Base-by-base conservation (phyloP, 1,140 invertebrate species). In the Dendrolimus punctatus region DNA sequence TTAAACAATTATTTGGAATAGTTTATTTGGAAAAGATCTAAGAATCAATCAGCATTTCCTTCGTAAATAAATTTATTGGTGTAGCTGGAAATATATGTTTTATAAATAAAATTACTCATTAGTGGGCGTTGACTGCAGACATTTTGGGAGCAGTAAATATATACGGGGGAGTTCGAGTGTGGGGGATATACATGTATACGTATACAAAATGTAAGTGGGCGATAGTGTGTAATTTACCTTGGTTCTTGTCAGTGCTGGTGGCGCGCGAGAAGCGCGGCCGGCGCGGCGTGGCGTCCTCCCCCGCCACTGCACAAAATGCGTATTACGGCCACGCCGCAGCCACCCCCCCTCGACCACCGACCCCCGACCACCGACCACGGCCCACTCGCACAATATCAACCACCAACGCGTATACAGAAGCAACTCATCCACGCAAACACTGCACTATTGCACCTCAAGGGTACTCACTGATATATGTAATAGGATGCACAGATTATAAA, bases 251-350 rank as follows among this genome's bases (percentile, higher is more conserved):
- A 62, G 79, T 77, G 73, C 77, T 80, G 64, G 79, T 66, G 64
- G 80, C 82, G 60, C 82, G 82, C 53, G 82, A 85, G 76, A 84
- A 85, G 55, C 82, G 80, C 67, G 82, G 80, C 9, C 82, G 76
- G 64, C 82, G 80, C 74, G 74, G 80, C 66, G 61, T 60, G 51
- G 66, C 51, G 50, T 78, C 80, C 49, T 60, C 68, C 50, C 75
- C 75, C 54, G 55, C 70, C 45, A 56, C 74, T 75, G 71, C 75
- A 78, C 71, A 72, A 59, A 56, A 45, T 60, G 53, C 62, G 50
- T 46, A 42, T 58, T 57, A 23, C 23, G 58, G 46, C 58, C 55
- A 52, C 66, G 40, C 56, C 55, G 45, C 60, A 38, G n/a, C 39
- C 60, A 60, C 70, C 47, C 51, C 48, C 49, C 53, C 61, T 57